These are phyloP conservation scores for Bursaphelenchus okinawaensis DNA, from an alignment of 2,888 invertebrate species.

Conservation along the genomic window DNA sequence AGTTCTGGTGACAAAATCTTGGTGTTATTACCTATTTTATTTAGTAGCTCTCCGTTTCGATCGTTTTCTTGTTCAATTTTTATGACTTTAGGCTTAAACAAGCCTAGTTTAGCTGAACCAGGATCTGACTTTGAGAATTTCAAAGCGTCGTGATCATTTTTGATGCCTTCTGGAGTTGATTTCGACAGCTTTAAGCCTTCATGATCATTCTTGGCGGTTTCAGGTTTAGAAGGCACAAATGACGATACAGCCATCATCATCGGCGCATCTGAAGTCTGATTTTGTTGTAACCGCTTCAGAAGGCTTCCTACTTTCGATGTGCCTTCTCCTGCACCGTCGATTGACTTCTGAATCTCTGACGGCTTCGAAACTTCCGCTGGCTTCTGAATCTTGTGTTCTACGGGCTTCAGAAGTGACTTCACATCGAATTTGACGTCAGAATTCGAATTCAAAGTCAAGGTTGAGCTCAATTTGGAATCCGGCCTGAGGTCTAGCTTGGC, in stretches of 20 bases:
- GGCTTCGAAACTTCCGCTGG: not conserved
- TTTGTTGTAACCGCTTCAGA: not conserved
- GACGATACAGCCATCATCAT: conserved; percentile 22
- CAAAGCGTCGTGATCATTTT: too few relatives aligned
- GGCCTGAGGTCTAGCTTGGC: conserved; percentile 5
- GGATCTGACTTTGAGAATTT: too few relatives aligned
- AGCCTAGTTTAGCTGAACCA: too few relatives aligned
- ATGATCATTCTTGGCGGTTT: not conserved
- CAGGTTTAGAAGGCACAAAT: conserved; percentile 14
- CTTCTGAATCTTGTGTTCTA: not conserved
- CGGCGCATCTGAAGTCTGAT: conserved; percentile 14
- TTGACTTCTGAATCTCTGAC: too few relatives aligned
- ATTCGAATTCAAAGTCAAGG: not conserved
- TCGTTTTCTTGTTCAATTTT: conserved; percentile 12
- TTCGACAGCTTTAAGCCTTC: too few relatives aligned
- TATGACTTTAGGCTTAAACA: not conserved
- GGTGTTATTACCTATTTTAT: not conserved
- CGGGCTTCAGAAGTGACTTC: not conserved
- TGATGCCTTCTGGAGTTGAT: too few relatives aligned
- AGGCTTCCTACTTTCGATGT: not conserved
- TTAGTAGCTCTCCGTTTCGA: conserved; percentile 2
- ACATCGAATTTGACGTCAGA: not conserved
- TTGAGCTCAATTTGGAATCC: too few relatives aligned
- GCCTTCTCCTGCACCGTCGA: not conserved
- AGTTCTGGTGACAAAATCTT: conserved; percentile 15